Evolutionary conservation across 2,888 invertebrate species (phyloP), one percentile per base, ranked within the genome.

Genomic region (Perizoma affinitatum): DNA sequence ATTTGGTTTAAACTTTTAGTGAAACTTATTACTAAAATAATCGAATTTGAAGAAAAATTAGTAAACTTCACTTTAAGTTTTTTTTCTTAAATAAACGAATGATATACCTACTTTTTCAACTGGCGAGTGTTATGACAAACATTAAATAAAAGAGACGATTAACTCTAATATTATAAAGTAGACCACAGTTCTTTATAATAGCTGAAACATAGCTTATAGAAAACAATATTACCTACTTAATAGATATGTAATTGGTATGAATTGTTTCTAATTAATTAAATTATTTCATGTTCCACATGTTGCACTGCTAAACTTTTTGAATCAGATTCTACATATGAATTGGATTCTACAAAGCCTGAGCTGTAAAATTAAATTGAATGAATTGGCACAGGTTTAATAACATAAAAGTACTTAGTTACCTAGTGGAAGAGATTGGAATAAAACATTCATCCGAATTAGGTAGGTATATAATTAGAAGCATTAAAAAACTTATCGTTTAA

Each of bases 231-330:
- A n/a, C n/a, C n/a, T n/a, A n/a, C n/a, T n/a, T n/a, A n/a, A n/a
- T n/a, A n/a, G n/a, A n/a, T n/a, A n/a, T n/a, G n/a, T n/a, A n/a
- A n/a, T 4, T 22, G 52, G 38, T 22, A 34, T 53, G 11, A 47
- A 58, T 44, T 49, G 11, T 8, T 48, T 54, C 42, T 44, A 59
- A 50, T 54, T 50, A 54, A 8, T 42, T 11, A 22, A 60, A 46
- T 54, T 9, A 36, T 36, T 22, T 22, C 3, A 40, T 47, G 33
- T 5, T 35, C 36, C 34, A 54, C 59, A 54, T 60, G 59, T 60
- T 60, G 59, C 50, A 51, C 36, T 22, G 49, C 4, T 8, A 35
- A 51, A 54, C 9, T 60, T 54, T 41, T 41, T 40, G 44, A 58
- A 34, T 44, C 42, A 41, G 36, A 42, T 52, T 45, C 33, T 10